A percentile compares a stretch with the other conserved stretches of the same genome.
Evolutionary conservation across 2,113 vertebrate species (phyloP).

Genomic region (Malurus melanocephalus): DNA sequence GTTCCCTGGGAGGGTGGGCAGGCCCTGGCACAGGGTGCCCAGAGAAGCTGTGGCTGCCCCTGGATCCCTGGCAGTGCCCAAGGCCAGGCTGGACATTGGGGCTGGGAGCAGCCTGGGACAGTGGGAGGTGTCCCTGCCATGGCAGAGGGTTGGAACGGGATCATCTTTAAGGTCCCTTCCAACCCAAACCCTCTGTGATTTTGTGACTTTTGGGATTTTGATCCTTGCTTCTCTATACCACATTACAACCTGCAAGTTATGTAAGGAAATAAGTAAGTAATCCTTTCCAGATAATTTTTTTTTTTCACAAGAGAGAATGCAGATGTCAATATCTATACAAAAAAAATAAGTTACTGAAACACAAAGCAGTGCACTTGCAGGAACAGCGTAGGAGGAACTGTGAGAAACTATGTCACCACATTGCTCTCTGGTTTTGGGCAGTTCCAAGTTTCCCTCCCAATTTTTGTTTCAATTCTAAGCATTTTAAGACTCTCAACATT

Average conservation of each 20-base stretch:
- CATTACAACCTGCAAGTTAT: not conserved
- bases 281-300: not conserved
- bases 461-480: slow-evolving; percentile 41
- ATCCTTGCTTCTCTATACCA: not conserved
- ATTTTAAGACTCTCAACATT: slow-evolving; percentile 26
- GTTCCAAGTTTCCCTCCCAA: slow-evolving; percentile 49
- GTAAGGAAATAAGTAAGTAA: not conserved
- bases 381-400: slow-evolving; percentile 22
- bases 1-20: fast-evolving
- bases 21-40: not conserved
- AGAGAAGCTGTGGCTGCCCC: not conserved
- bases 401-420: slow-evolving; percentile 34
- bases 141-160: not conserved
- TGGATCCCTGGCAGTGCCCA: not conserved
- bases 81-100: not conserved
- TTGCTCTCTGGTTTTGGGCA: slow-evolving; percentile 41
- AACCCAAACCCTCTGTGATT: not conserved
- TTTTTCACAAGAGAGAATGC: not conserved
- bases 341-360: slow-evolving; percentile 15
- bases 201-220: not conserved
- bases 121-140: not conserved
- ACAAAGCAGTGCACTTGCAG: slow-evolving; percentile 33
- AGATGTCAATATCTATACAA: not conserved
- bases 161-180: not conserved
- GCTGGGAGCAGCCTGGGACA: fast-evolving